Evolutionary conservation across 2,113 vertebrate species (phyloP).

Genomic region (Gymnorhina tibicen): DNA sequence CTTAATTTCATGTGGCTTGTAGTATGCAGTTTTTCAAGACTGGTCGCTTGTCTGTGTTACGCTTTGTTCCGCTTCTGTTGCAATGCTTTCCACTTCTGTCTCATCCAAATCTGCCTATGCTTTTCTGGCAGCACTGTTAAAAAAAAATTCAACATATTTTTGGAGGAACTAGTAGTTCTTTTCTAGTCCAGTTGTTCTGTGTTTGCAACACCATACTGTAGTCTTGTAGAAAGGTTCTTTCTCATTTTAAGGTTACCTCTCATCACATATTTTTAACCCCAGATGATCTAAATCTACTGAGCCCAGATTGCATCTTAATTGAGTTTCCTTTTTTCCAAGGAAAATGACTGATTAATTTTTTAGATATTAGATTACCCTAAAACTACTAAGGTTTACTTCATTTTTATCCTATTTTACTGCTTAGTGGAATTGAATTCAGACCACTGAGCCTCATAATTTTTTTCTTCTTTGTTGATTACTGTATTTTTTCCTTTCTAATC

Average conservation of each 20-base stretch:
- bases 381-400: not conserved
- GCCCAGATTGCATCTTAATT: not conserved
- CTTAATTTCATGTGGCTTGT: not conserved
- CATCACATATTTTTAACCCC: not conserved
- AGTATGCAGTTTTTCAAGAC: not conserved
- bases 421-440: not conserved
- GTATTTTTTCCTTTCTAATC: not conserved
- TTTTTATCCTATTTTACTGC: not conserved
- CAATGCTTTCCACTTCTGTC: not conserved
- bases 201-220: not conserved
- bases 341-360: not conserved
- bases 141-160: rapidly evolving
- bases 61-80: not conserved
- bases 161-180: not conserved
- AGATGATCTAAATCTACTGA: not conserved
- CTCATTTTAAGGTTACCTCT: not conserved
- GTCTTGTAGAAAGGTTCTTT: not conserved
- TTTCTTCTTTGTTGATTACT: not conserved
- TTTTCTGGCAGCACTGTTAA: not conserved
- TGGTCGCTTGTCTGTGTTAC: not conserved
- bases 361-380: not conserved
- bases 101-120: not conserved
- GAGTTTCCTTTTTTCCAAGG: not conserved
- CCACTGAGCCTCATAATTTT: not conserved
- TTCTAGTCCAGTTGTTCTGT: not conserved